phyloP scores from a whole-genome alignment of 1,140 invertebrate genomes.

The Conus ventricosus region DNA sequence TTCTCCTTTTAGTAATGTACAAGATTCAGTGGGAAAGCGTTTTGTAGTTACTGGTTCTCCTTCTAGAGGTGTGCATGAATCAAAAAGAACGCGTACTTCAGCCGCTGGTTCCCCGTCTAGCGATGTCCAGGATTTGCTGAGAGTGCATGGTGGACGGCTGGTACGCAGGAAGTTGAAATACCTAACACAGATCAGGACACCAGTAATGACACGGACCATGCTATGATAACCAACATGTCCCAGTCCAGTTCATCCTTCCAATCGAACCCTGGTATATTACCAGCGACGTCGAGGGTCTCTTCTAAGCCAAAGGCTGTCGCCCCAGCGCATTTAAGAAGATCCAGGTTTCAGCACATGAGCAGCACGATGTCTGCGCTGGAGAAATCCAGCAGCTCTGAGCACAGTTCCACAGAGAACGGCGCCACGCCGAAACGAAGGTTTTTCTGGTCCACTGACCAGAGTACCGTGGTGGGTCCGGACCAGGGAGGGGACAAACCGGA shows the following conservation, averaged over 20 bases:
- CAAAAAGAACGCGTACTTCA: no score
- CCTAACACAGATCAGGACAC: no score
- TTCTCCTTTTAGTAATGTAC: background rate
- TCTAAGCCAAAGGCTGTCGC: background rate
- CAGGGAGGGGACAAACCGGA: background rate
- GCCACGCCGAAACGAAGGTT: background rate
- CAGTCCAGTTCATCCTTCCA: background rate
- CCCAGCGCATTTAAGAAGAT: background rate
- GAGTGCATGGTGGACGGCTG: no score
- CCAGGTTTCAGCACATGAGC: background rate
- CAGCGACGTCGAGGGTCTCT: background rate
- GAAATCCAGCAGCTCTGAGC: slow-evolving; percentile 2
- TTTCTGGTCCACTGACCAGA: background rate
- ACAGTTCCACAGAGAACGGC: background rate
- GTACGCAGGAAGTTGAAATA: no score
- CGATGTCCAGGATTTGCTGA: no score
- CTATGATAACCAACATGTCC: background rate
- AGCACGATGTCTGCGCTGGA: background rate
- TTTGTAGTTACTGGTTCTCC: background rate
- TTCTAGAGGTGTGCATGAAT: background rate
- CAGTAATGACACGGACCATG: background rate
- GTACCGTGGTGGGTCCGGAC: background rate
- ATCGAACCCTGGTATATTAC: background rate
- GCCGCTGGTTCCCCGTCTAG: no score
- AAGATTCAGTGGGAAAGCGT: no score